These are phyloP conservation scores for Semotilus atromaculatus DNA, from an alignment of 2,797 vertebrate genomes.

Conservation along the genomic window DNA sequence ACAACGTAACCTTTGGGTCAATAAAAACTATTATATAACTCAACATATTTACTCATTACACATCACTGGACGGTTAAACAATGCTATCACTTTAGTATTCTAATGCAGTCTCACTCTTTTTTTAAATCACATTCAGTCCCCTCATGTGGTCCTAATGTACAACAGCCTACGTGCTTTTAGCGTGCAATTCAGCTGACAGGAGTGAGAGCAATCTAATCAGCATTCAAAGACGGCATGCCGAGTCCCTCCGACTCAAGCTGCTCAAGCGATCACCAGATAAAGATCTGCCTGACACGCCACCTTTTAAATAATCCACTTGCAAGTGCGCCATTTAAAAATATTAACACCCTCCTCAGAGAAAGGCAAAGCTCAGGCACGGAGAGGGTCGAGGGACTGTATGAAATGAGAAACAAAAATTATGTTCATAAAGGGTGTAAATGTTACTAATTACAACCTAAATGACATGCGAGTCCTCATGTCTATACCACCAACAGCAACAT, in stretches of 20 bases:
- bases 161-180: constrained; percentile 6
- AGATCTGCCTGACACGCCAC: constrained; percentile 70
- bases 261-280: constrained; percentile 72
- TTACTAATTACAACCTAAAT: constrained; percentile 66
- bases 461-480: constrained; percentile 49
- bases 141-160: constrained; percentile 9
- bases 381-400: constrained; percentile 19
- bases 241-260: constrained; percentile 67
- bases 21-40: constrained; percentile 9
- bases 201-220: constrained; percentile 67
- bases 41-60: constrained; percentile 6
- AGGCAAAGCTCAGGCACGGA: constrained; percentile 58
- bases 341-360: constrained; percentile 64
- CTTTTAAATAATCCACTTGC: constrained; percentile 79
- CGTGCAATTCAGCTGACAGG: background rate
- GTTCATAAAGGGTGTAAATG: constrained; percentile 57
- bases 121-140: constrained; percentile 4
- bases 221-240: constrained; percentile 71
- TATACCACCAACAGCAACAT: background rate
- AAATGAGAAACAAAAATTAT: constrained; percentile 39
- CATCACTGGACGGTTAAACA: background rate
- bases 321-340: constrained; percentile 71
- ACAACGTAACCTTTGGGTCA: constrained; percentile 23
- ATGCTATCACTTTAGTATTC: background rate
- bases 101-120: too few relatives aligned